Evolutionary conservation across 2,888 invertebrate species (phyloP).

Genomic region (Limnephilus rhombicus): DNA sequence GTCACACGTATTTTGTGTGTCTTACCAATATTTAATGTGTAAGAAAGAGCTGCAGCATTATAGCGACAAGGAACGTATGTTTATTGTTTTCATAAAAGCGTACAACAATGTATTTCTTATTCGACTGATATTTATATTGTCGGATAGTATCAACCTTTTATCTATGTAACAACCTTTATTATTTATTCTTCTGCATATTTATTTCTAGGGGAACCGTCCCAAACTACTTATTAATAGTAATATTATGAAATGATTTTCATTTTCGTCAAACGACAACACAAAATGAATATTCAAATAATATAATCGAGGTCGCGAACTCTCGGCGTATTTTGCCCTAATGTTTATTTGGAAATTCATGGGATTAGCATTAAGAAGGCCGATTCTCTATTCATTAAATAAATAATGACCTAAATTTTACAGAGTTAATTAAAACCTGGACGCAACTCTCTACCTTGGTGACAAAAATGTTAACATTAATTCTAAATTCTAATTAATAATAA

Average conservation of each 20-base stretch:
- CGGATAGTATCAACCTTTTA: neutral
- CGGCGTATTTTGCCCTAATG: slow-evolving; percentile 6
- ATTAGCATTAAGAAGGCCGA: slow-evolving; percentile 6
- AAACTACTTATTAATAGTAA: slow-evolving; percentile 1
- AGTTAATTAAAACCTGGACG: slow-evolving; percentile 16
- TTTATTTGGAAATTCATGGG: slow-evolving; percentile 22
- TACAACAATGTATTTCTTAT: no score
- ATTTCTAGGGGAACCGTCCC: neutral
- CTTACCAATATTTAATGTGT: no score
- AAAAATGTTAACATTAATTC: slow-evolving; percentile 6
- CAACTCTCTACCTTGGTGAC: neutral
- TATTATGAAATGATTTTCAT: slow-evolving; percentile 26
- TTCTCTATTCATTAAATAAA: neutral
- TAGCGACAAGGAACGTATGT: no score
- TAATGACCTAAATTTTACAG: slow-evolving; percentile 9
- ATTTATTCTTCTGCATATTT: neutral
- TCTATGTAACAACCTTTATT: neutral
- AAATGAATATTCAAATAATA: slow-evolving; percentile 39
- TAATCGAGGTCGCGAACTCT: neutral
- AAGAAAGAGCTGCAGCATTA: no score
- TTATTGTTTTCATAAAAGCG: no score
- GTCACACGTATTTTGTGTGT: no score
- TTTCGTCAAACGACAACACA: slow-evolving; percentile 38
- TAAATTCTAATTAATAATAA: neutral
- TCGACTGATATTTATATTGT: neutral